Evolutionary conservation across 2,113 vertebrate species (phyloP).

Genomic region (Pangasianodon gigas): DNA sequence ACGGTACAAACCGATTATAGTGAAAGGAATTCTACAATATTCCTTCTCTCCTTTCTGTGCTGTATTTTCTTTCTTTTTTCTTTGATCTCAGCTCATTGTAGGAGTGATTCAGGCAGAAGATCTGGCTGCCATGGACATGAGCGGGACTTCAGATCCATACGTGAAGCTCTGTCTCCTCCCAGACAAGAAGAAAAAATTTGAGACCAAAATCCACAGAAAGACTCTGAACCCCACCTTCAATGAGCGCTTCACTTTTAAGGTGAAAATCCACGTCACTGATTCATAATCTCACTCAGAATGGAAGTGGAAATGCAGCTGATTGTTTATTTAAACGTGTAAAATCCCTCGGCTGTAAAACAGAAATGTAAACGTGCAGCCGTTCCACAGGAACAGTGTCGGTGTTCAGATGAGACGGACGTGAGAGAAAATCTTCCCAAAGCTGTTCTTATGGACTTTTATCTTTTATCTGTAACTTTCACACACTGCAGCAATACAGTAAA

Average conservation of each 20-base stretch:
- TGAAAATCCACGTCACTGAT: slow-evolving; percentile 48
- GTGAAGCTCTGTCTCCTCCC: slow-evolving; percentile 86
- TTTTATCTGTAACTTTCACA: no score
- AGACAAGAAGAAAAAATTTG: slow-evolving; percentile 87
- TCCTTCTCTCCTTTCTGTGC: neutral
- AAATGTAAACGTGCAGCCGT: no score
- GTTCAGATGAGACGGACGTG: no score
- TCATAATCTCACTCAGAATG: neutral
- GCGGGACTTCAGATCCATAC: slow-evolving; percentile 87
- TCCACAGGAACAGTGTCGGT: no score
- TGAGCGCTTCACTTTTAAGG: slow-evolving; percentile 88
- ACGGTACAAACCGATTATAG: slow-evolving; percentile 70
- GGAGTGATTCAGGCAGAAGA: slow-evolving; percentile 82
- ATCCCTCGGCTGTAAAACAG: neutral
- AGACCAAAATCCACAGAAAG: slow-evolving; percentile 89
- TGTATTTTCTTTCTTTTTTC: slow-evolving; percentile 12
- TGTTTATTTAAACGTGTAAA: no score
- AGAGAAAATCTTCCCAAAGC: no score
- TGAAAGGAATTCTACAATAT: no score
- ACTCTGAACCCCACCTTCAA: slow-evolving; percentile 85
- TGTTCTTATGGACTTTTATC: no score
- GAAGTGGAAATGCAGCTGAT: neutral
- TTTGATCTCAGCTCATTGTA: slow-evolving; percentile 68
- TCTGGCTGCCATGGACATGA: slow-evolving; percentile 85
- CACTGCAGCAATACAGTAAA: no score